A percentile compares a stretch with the other conserved stretches of the same genome.
Conservation (phyloP, 2,797 vertebrate genomes). For the Coracias cyanogaster region DNA sequence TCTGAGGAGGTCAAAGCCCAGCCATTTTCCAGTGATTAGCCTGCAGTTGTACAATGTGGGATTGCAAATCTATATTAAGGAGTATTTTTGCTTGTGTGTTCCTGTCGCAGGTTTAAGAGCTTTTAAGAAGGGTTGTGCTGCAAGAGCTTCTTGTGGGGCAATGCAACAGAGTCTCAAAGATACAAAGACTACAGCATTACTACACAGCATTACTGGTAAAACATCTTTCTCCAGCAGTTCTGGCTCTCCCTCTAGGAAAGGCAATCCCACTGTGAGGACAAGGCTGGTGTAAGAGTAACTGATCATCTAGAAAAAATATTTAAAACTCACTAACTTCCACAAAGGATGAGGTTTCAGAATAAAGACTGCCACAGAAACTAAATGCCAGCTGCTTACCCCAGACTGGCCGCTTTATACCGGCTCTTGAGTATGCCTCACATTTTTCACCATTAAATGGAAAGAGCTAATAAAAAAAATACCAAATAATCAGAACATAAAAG, state of each 20-base stretch:
- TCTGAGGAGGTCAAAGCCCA: neutral
- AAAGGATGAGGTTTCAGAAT: neutral
- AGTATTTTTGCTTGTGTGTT: neutral
- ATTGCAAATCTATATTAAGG: neutral
- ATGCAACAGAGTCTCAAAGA: no score
- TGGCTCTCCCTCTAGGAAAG: neutral
- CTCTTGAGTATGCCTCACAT: conserved; percentile 11
- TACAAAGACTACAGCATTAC: no score
- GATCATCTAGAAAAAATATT: neutral
- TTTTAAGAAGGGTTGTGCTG: neutral
- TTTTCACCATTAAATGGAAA: conserved; percentile 65
- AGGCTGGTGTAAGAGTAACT: neutral
- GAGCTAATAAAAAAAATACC: conserved; percentile 52
- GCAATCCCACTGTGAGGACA: neutral
- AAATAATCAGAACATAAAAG: conserved; percentile 62
- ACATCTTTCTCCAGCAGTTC: neutral
- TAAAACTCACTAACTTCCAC: neutral
- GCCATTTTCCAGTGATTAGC: no score
- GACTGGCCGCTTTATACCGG: neutral
- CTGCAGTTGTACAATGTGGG: no score
- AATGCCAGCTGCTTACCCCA: neutral
- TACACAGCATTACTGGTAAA: neutral
- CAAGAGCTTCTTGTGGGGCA: neutral
- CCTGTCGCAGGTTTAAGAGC: neutral
- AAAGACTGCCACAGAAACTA: neutral